Evolutionary conservation across 2,113 vertebrate genomes (phyloP).

Genomic region (Labeo catla): DNA sequence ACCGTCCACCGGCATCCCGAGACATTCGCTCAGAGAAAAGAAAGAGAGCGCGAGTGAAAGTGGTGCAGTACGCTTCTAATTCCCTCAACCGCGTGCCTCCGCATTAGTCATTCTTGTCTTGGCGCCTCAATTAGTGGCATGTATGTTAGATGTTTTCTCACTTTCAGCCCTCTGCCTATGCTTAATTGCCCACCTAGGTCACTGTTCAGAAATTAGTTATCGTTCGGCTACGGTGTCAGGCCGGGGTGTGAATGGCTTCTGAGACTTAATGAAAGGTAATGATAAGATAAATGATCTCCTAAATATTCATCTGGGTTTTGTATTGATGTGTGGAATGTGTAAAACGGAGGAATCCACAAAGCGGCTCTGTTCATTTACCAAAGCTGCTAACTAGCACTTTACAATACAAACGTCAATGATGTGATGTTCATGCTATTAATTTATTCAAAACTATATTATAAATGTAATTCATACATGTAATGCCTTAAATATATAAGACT

Average conservation of each 20-base stretch:
- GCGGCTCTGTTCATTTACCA: neutral
- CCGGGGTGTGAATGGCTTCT: conserved; percentile 44
- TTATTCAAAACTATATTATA: neutral
- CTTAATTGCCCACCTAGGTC: conserved; percentile 53
- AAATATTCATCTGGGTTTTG: conserved; percentile 47
- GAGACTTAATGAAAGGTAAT: conserved; percentile 56
- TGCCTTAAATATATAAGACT: neutral
- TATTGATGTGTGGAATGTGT: conserved; percentile 30
- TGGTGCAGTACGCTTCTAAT: conserved; percentile 25
- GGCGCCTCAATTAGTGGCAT: conserved; percentile 43
- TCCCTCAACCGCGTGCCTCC: conserved; percentile 23
- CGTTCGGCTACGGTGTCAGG: conserved; percentile 16
- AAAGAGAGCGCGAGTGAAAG: conserved; percentile 2
- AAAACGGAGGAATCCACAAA: neutral
- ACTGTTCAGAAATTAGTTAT: conserved; percentile 48
- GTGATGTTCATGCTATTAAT: neutral
- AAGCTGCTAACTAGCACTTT: neutral
- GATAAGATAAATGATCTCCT: conserved; percentile 44
- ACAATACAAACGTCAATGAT: neutral
- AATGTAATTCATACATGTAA: neutral
- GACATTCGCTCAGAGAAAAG: conserved; percentile 26
- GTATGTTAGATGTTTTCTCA: conserved; percentile 30
- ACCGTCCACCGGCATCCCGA: conserved; percentile 17
- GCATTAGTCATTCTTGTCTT: conserved; percentile 51
- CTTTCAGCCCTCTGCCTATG: conserved; percentile 22